These are phyloP conservation scores for Seira musarum DNA, from an alignment of 2,888 invertebrate species.

Conservation along the genomic window DNA sequence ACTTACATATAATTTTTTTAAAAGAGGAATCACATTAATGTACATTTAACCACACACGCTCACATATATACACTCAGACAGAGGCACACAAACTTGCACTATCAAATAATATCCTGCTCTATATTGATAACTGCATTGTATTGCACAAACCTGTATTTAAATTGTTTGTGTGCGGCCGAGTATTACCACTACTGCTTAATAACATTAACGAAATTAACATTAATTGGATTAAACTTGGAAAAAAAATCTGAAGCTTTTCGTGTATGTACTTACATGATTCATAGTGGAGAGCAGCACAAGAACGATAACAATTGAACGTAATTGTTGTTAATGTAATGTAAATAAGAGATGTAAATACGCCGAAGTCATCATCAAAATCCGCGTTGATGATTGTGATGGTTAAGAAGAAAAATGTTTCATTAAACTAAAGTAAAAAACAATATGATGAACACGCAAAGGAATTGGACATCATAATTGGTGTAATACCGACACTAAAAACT, in stretches of 20 bases:
- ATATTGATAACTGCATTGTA: not conserved
- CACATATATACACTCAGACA: not conserved
- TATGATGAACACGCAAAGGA: not conserved
- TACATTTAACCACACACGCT: not conserved
- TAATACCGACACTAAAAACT: conserved; percentile 9
- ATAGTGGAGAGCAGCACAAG: not conserved
- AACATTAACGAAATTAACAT: conserved; percentile 11
- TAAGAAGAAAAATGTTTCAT: too few relatives aligned
- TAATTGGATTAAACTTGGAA: not conserved
- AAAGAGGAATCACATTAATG: not conserved
- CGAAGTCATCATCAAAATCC: too few relatives aligned
- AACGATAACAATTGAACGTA: conserved; percentile 6
- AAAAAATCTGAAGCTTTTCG: not conserved
- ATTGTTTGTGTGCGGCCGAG: not conserved
- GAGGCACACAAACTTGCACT: not conserved
- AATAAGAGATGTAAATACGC: not conserved
- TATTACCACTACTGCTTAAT: not conserved
- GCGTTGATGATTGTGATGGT: too few relatives aligned
- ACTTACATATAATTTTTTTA: not conserved
- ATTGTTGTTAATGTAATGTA: conserved; percentile 1
- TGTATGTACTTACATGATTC: not conserved
- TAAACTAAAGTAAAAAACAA: too few relatives aligned
- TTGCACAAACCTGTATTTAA: not conserved
- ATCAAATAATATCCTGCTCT: conserved; percentile 1
- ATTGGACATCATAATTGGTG: conserved; percentile 2